These are phyloP conservation scores for Planococcus citri DNA, from an alignment of 1,140 invertebrate species.

Conservation along the genomic window DNA sequence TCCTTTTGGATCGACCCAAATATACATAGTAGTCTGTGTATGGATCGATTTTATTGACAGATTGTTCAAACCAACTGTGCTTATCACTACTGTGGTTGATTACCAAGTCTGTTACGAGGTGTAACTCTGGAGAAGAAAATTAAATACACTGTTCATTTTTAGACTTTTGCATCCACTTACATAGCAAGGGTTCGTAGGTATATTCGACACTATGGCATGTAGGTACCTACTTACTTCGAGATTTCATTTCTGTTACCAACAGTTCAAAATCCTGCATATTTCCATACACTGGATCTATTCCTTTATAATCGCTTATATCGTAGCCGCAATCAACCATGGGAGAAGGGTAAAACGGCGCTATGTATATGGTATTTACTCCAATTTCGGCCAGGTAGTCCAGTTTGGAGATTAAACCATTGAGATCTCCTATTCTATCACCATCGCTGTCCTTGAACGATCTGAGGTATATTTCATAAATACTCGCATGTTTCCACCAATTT, in stretches of 20 bases:
- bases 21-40: constrained; percentile 62
- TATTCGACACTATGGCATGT: no score
- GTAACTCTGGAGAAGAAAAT: constrained; percentile 42
- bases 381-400: neutral
- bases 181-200: no score
- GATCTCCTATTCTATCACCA: constrained; percentile 63
- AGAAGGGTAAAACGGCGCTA: constrained; percentile 33
- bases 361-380: constrained; percentile 32
- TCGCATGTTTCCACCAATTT: constrained; percentile 55
- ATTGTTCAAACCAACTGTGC: constrained; percentile 64
- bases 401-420: neutral
- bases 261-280: constrained; percentile 21
- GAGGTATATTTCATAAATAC: constrained; percentile 67
- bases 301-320: constrained; percentile 58
- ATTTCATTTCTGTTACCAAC: constrained; percentile 12
- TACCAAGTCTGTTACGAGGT: constrained; percentile 68
- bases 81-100: constrained; percentile 70
- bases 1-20: constrained; percentile 48
- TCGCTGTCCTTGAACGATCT: constrained; percentile 64
- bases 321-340: constrained; percentile 59
- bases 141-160: no score
- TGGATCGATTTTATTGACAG: constrained; percentile 39
- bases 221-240: neutral
- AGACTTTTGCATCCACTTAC: no score
- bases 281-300: constrained; percentile 25